Conservation (phyloP, 2,797 vertebrate genomes). For the Melanotaenia parkinsoni region DNA sequence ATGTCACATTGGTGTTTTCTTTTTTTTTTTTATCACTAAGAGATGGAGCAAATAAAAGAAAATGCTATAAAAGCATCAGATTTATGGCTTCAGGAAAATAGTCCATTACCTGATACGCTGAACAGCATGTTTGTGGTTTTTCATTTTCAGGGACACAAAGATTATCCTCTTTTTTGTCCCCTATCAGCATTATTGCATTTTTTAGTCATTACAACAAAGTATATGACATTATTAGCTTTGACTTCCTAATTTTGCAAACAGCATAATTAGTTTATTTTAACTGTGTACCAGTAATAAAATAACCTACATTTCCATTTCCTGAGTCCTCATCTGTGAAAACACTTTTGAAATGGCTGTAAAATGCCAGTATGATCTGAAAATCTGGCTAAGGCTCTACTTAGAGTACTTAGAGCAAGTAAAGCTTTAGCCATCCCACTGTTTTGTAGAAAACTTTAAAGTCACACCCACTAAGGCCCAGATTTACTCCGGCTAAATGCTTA, state of each 20-base stretch:
- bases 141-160: background rate
- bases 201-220: background rate
- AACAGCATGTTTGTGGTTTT: constrained; percentile 19
- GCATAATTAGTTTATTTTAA: background rate
- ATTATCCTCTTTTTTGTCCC: no score
- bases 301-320: background rate
- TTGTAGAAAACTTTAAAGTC: no score
- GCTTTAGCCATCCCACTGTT: no score
- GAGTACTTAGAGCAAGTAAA: no score
- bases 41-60: constrained; percentile 28
- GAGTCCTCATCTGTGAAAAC: background rate
- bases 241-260: background rate
- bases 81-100: constrained; percentile 25
- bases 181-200: background rate
- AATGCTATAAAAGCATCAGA: constrained; percentile 37
- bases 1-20: background rate
- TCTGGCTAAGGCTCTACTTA: no score
- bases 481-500: no score
- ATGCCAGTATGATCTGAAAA: no score
- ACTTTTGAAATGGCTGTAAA: background rate
- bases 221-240: background rate
- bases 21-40: background rate
- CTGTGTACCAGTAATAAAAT: background rate
- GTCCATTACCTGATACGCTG: constrained; percentile 23
- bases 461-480: no score